A percentile compares a stretch with the other conserved stretches of the same genome.
Conservation (phyloP, 2,888 invertebrate genomes). For the Orthosia cruda region DNA sequence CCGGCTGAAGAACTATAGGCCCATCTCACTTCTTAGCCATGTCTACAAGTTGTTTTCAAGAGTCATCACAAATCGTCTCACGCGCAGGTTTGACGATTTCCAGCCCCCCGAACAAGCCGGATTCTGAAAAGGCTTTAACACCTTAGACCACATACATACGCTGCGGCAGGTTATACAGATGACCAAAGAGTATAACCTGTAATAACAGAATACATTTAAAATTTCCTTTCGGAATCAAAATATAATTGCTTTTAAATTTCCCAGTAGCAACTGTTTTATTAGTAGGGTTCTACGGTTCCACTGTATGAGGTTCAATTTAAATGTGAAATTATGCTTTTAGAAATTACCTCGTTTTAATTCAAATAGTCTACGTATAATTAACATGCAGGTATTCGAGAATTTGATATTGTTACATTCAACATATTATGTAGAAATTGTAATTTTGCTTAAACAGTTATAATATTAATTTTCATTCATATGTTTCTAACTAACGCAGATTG, state of each 20-base stretch:
- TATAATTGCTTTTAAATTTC: slow-evolving; percentile 65
- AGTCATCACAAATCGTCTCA: too few relatives aligned
- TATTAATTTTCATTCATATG: neutral
- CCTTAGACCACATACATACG: too few relatives aligned
- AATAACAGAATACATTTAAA: slow-evolving; percentile 55
- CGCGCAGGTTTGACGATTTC: too few relatives aligned
- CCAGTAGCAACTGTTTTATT: slow-evolving; percentile 51
- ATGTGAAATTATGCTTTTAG: slow-evolving; percentile 30
- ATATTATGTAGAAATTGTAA: neutral
- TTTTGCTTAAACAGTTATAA: slow-evolving; percentile 1
- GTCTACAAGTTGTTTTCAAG: too few relatives aligned
- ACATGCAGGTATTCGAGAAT: slow-evolving; percentile 3
- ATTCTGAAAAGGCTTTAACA: too few relatives aligned
- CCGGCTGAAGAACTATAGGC: too few relatives aligned
- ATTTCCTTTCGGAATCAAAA: slow-evolving; percentile 60
- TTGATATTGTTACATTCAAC: neutral
- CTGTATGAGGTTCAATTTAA: slow-evolving; percentile 31
- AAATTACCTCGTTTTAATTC: slow-evolving; percentile 32
- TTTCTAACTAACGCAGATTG: neutral
- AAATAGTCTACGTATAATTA: slow-evolving; percentile 12
- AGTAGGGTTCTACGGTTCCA: slow-evolving; percentile 34
- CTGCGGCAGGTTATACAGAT: too few relatives aligned
- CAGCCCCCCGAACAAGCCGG: too few relatives aligned
- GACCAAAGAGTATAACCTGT: too few relatives aligned
- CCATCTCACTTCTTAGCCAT: too few relatives aligned